Conservation (phyloP, 1,140 invertebrate species). For the Hyphantria cunea region DNA sequence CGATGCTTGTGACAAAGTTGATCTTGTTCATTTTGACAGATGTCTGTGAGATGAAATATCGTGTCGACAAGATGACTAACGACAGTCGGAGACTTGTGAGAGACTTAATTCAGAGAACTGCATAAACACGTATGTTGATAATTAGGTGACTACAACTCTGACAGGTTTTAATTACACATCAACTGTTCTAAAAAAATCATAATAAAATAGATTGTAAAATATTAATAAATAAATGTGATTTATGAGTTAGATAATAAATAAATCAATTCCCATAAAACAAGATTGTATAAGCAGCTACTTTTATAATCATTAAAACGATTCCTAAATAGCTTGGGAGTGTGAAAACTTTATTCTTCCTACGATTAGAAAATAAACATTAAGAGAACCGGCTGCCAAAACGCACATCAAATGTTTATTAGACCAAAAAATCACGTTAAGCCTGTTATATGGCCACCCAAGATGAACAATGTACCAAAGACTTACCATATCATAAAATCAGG, state of each 20-base stretch:
- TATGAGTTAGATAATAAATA: too few species aligned
- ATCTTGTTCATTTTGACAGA: constrained; percentile 62
- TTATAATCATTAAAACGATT: constrained; percentile 17
- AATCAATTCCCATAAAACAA: constrained; percentile 2
- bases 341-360: constrained; percentile 38
- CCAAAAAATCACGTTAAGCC: constrained; percentile 50
- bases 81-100: constrained; percentile 25
- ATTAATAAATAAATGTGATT: too few species aligned
- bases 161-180: constrained; percentile 15
- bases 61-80: constrained; percentile 39
- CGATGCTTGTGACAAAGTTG: constrained; percentile 56
- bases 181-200: constrained; percentile 3
- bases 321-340: constrained; percentile 8
- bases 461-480: constrained; percentile 65
- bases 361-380: constrained; percentile 57
- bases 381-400: constrained; percentile 47
- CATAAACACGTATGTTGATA: constrained; percentile 7
- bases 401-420: constrained; percentile 61
- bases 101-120: constrained; percentile 30
- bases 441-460: constrained; percentile 71
- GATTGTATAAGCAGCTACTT: constrained; percentile 5
- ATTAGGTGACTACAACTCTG: constrained; percentile 5
- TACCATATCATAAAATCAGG: constrained; percentile 72
- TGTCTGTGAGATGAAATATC: constrained; percentile 64
- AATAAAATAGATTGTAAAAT: too few species aligned